Conservation (phyloP, 2,888 invertebrate genomes). For the Noctua janthina region DNA sequence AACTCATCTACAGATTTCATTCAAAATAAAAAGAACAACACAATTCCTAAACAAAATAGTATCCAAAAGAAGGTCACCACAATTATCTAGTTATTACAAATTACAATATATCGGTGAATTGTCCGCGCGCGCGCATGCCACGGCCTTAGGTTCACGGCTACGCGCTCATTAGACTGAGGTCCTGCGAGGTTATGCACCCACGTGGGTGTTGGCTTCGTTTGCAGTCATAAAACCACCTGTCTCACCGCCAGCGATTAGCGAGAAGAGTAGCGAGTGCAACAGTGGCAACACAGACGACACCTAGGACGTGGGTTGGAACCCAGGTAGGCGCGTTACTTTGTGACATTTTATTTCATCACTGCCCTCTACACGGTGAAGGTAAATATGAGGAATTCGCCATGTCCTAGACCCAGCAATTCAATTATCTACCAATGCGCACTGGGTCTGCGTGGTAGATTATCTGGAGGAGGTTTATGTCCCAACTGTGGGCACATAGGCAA, state of each 20-base stretch:
- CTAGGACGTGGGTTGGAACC: neutral
- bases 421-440: neutral
- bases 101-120: constrained; percentile 41
- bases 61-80: constrained; percentile 30
- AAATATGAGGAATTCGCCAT: neutral
- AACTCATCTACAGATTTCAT: neutral
- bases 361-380: neutral
- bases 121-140: constrained; percentile 54
- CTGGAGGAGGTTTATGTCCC: neutral
- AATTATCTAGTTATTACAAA: constrained; percentile 35
- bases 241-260: neutral
- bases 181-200: constrained; percentile 37
- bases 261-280: neutral
- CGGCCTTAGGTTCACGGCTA: constrained; percentile 69
- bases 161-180: constrained; percentile 63
- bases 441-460: neutral
- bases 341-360: neutral
- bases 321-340: neutral
- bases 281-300: neutral
- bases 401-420: neutral
- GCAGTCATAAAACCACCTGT: constrained; percentile 53
- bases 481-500: neutral
- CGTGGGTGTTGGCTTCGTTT: constrained; percentile 68
- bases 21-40: neutral
- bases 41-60: neutral